phyloP scores from a whole-genome alignment of 2,113 vertebrate genomes.

The Gymnobelideus leadbeateri region DNA sequence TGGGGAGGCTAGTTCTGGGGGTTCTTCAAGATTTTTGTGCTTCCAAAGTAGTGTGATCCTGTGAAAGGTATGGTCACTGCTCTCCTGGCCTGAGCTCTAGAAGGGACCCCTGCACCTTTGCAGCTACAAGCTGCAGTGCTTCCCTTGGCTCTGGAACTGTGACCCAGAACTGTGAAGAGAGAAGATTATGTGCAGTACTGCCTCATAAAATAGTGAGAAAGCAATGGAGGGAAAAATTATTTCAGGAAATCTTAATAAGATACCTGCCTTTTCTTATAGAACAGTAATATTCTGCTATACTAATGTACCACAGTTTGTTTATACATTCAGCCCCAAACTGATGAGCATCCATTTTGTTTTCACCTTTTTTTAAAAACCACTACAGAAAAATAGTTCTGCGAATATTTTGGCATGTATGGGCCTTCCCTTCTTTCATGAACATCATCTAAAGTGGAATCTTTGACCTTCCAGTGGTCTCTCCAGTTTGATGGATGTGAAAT shows the following conservation, averaged over 20 bases:
- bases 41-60: neutral
- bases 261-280: neutral
- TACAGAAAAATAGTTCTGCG: neutral
- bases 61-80: neutral
- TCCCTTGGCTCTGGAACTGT: neutral
- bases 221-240: neutral
- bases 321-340: neutral
- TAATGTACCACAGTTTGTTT: neutral
- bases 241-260: neutral
- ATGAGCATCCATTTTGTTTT: neutral
- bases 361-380: neutral
- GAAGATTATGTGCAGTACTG: neutral
- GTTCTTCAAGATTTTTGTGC: neutral
- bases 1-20: neutral
- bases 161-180: neutral
- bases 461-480: slow-evolving; percentile 3
- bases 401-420: neutral
- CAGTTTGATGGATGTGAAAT: slow-evolving; percentile 38
- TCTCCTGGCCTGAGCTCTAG: neutral
- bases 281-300: neutral
- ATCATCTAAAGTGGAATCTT: neutral
- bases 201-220: neutral
- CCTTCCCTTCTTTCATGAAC: neutral
- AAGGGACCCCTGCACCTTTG: neutral
- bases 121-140: neutral